These are phyloP conservation scores for Griposia aprilina DNA, from an alignment of 2,888 invertebrate species.

Conservation along the genomic window DNA sequence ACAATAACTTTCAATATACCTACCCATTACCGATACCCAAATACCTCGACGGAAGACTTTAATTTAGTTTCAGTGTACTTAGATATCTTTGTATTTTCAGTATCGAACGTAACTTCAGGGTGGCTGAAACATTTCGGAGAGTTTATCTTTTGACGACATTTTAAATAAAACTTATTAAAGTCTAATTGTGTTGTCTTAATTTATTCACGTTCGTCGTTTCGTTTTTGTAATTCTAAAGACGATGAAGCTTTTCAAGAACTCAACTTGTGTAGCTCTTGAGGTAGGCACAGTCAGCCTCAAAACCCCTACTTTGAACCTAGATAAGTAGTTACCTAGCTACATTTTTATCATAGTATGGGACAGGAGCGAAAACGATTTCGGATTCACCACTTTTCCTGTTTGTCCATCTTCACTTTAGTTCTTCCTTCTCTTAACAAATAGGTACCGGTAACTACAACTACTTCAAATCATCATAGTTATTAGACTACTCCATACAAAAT, in stretches of 20 bases:
- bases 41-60: background rate
- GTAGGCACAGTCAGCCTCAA: no score
- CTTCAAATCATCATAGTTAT: no score
- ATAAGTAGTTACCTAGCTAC: no score
- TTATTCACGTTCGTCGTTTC: background rate
- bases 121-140: background rate
- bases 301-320: no score
- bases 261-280: background rate
- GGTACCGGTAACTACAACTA: background rate
- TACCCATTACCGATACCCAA: background rate
- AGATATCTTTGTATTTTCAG: slow-evolving; percentile 7
- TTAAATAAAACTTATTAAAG: slow-evolving; percentile 16
- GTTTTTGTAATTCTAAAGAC: background rate
- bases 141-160: slow-evolving; percentile 9
- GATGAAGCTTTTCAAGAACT: background rate
- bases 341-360: no score
- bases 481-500: no score
- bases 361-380: background rate
- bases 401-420: background rate
- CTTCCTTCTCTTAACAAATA: background rate
- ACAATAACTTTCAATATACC: background rate
- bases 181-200: slow-evolving; percentile 14
- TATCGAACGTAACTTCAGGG: slow-evolving; percentile 6
- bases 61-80: slow-evolving; percentile 21
- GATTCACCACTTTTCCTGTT: background rate